phyloP scores from a whole-genome alignment of 1,140 invertebrate genomes.

The Drosophila azteca region DNA sequence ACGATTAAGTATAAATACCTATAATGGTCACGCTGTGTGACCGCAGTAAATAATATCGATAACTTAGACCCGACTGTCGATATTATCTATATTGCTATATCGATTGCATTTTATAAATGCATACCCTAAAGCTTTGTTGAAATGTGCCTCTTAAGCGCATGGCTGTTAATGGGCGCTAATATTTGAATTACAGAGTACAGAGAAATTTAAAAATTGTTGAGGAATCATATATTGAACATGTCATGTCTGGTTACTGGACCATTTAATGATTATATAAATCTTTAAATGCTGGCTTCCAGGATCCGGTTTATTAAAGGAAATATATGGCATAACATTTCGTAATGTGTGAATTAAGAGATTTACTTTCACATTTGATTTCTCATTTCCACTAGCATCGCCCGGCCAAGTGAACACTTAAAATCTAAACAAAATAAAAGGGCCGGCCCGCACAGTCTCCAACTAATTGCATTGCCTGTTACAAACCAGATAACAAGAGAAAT shows the following conservation, averaged over 20 bases:
- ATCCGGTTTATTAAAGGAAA: slow-evolving; percentile 39
- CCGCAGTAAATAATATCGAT: no score
- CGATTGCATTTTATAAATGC: no score
- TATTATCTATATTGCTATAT: no score
- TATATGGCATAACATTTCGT: slow-evolving; percentile 20
- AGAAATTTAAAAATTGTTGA: no score
- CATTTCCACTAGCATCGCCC: slow-evolving; percentile 8
- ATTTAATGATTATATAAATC: slow-evolving; percentile 37
- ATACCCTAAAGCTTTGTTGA: no score
- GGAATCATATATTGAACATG: background rate
- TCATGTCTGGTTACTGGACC: slow-evolving; percentile 9
- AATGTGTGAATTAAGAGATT: slow-evolving; percentile 13
- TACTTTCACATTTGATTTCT: slow-evolving; percentile 33
- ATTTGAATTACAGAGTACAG: no score
- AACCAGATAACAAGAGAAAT: slow-evolving; percentile 34
- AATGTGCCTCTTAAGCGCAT: no score
- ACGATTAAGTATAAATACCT: no score
- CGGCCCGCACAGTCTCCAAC: slow-evolving; percentile 15
- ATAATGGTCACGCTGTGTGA: no score
- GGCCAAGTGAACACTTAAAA: slow-evolving; percentile 25
- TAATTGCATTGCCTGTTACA: slow-evolving; percentile 14
- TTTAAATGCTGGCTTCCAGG: slow-evolving; percentile 10
- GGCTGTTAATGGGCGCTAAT: no score
- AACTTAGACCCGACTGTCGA: no score
- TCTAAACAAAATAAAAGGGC: slow-evolving; percentile 26